Percentiles rank a stretch among this genome's conserved stretches.
These are phyloP conservation scores for Seriola dumerili DNA, from an alignment of 2,113 vertebrate genomes.

Conservation along the genomic window DNA sequence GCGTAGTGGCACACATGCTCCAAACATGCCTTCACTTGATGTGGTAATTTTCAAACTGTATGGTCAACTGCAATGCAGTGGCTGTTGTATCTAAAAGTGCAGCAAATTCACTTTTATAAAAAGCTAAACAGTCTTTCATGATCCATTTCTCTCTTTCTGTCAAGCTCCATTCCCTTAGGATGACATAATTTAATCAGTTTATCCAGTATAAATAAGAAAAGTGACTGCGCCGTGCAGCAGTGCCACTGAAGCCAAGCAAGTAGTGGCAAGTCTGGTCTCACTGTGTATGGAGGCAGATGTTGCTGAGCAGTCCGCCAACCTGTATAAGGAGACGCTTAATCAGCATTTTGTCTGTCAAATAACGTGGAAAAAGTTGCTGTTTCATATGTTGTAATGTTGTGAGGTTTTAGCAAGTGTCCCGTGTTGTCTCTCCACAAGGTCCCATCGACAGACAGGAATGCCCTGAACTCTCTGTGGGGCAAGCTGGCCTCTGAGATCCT, in stretches of 20 bases:
- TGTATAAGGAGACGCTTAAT: background rate
- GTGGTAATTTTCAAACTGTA: slow-evolving; percentile 46
- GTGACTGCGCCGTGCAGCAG: slow-evolving; percentile 28
- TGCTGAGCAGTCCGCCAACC: slow-evolving; percentile 10
- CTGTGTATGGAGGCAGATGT: slow-evolving; percentile 22
- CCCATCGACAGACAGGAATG: slow-evolving; percentile 96
- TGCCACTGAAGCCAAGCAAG: slow-evolving; percentile 47
- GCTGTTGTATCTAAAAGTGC: slow-evolving; percentile 57
- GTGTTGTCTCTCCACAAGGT: slow-evolving; percentile 85
- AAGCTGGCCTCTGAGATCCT: slow-evolving; percentile 98
- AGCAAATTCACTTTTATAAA: slow-evolving; percentile 62
- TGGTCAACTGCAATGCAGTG: slow-evolving; percentile 48
- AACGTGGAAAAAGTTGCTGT: slow-evolving; percentile 20
- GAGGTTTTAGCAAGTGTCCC: slow-evolving; percentile 36
- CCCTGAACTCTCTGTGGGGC: slow-evolving; percentile 97
- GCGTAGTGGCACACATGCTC: slow-evolving; percentile 18
- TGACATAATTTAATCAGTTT: slow-evolving; percentile 74
- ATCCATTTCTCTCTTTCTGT: slow-evolving; percentile 65
- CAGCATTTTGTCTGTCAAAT: slow-evolving; percentile 21
- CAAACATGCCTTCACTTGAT: slow-evolving; percentile 57
- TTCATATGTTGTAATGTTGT: slow-evolving; percentile 8
- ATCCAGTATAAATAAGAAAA: slow-evolving; percentile 66
- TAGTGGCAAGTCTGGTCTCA: slow-evolving; percentile 8
- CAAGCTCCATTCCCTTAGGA: slow-evolving; percentile 45
- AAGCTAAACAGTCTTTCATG: slow-evolving; percentile 64